Percentiles rank a stretch among this genome's conserved stretches.
These are phyloP conservation scores for Conger conger DNA, from an alignment of 2,113 vertebrate genomes.

Conservation along the genomic window DNA sequence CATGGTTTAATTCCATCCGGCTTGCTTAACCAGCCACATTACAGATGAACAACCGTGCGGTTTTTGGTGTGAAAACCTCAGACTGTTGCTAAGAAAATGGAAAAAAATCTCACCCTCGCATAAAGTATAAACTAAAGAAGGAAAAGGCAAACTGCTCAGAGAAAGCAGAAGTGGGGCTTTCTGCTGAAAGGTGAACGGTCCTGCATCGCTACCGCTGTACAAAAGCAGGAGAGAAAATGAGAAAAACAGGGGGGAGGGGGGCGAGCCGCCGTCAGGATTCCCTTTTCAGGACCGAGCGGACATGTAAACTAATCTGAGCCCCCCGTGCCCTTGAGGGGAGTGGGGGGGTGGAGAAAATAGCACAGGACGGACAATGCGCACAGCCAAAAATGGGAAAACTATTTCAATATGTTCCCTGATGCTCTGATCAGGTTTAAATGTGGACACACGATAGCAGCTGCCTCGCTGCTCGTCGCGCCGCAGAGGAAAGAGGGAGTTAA, in stretches of 20 bases:
- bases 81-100: not conserved
- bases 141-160: not conserved
- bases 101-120: not conserved
- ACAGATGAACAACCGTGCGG: not conserved
- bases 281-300: constrained; percentile 38
- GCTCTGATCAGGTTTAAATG: constrained; percentile 66
- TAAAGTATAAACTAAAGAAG: not conserved
- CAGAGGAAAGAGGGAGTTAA: constrained; percentile 41
- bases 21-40: not conserved
- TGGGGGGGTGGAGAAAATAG: constrained; percentile 59
- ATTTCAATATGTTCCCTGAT: constrained; percentile 65
- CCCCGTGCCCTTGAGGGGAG: constrained; percentile 56
- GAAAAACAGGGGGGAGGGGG: not conserved
- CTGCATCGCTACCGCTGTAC: not conserved
- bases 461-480: constrained; percentile 38
- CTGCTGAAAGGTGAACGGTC: not conserved
- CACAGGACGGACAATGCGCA: constrained; percentile 60
- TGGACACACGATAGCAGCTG: constrained; percentile 65
- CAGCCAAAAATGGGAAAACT: constrained; percentile 78
- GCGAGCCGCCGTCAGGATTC: constrained; percentile 29
- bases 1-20: not conserved
- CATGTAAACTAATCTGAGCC: constrained; percentile 56
- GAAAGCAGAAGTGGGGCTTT: not conserved
- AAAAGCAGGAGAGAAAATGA: not conserved
- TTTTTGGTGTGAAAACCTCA: not conserved